Conservation (phyloP, 1,140 invertebrate genomes). For the Orius insidiosus region DNA sequence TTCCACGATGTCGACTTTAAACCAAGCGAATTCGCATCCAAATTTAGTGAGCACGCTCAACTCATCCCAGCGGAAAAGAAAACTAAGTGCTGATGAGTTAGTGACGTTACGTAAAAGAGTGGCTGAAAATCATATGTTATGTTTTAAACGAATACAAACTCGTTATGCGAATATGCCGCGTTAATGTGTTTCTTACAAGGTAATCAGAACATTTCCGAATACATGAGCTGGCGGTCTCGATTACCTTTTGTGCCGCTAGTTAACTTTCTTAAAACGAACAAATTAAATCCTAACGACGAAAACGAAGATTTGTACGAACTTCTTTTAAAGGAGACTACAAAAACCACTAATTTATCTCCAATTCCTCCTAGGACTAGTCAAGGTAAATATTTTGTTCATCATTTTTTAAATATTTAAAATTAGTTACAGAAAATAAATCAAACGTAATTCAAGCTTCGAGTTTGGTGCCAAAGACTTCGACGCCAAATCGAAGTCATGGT, state of each 20-base stretch:
- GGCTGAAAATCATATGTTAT: constrained; percentile 2
- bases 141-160: background rate
- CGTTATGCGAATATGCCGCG: constrained; percentile 10
- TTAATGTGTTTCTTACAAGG: constrained; percentile 10
- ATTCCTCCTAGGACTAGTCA: background rate
- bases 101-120: constrained; percentile 5
- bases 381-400: background rate
- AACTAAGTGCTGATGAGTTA: constrained; percentile 11
- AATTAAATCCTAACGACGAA: constrained; percentile 16
- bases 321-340: background rate
- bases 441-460: too few relatives aligned
- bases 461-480: background rate
- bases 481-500: background rate
- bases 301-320: constrained; percentile 13
- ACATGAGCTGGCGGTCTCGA: constrained; percentile 13
- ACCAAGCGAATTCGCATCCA: constrained; percentile 10
- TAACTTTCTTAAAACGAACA: constrained; percentile 15
- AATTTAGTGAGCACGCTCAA: constrained; percentile 1
- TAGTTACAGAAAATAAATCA: background rate
- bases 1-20: constrained; percentile 3
- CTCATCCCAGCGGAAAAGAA: constrained; percentile 7
- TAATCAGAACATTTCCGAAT: constrained; percentile 7
- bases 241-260: constrained; percentile 11
- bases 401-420: background rate
- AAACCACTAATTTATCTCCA: too few relatives aligned